Percentiles rank a stretch among this genome's conserved stretches.
Evolutionary conservation across 2,888 invertebrate genomes (phyloP).

Genomic region (Troides helena): DNA sequence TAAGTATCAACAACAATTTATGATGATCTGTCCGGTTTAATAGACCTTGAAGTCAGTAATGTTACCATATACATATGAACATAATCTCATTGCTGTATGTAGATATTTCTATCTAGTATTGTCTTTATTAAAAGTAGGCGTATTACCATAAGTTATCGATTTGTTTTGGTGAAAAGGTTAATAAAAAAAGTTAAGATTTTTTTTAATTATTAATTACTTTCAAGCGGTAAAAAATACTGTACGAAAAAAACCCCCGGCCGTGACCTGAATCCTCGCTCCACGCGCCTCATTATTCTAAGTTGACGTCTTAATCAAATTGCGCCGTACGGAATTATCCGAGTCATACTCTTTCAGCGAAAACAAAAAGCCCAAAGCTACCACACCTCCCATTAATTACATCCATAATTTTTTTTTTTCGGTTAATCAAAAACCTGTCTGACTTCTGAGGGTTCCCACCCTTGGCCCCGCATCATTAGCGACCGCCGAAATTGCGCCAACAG

Average conservation of each 20-base stretch:
- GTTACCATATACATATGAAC: too few relatives aligned
- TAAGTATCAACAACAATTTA: too few relatives aligned
- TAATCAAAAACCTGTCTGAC: constrained; percentile 66
- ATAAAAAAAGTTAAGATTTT: background rate
- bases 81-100: too few relatives aligned
- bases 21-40: too few relatives aligned
- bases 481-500: constrained; percentile 51
- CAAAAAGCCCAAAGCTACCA: constrained; percentile 45
- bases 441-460: constrained; percentile 47
- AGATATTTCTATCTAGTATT: too few relatives aligned
- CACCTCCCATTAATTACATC: constrained; percentile 62
- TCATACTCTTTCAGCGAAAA: constrained; percentile 44
- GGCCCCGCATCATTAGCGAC: constrained; percentile 58
- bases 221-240: too few relatives aligned
- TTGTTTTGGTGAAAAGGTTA: background rate
- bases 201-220: background rate
- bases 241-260: too few relatives aligned
- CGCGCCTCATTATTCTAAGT: constrained; percentile 31
- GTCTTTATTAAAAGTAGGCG: too few relatives aligned
- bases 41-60: too few relatives aligned
- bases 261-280: constrained; percentile 14
- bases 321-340: constrained; percentile 43
- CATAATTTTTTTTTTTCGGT: constrained; percentile 58
- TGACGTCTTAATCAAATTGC: constrained; percentile 42
- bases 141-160: too few relatives aligned